phyloP scores from a whole-genome alignment of 2,888 invertebrate species.

The Lithophane ornitopus region DNA sequence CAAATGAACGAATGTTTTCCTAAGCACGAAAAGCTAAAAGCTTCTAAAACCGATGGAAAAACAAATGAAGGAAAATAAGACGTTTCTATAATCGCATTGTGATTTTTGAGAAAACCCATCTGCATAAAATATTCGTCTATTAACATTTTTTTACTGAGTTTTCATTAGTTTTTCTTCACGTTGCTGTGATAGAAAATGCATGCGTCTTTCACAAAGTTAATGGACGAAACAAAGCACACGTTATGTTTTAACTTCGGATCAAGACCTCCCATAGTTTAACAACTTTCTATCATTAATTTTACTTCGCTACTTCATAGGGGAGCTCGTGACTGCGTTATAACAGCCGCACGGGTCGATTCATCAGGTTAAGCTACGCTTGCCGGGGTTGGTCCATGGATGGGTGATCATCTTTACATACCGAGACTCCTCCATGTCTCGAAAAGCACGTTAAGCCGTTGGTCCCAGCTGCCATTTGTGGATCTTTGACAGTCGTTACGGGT shows the following conservation, averaged over 20 bases:
- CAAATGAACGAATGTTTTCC: not conserved
- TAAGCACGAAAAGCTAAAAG: constrained; percentile 18
- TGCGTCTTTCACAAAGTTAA: not conserved
- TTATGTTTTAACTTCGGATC: not conserved
- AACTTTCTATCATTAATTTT: not conserved
- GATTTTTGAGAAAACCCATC: constrained; percentile 18
- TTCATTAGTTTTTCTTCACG: not conserved
- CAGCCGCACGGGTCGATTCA: too few species aligned
- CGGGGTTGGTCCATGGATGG: too few species aligned
- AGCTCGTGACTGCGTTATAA: too few species aligned
- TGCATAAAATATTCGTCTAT: not conserved
- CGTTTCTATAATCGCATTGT: not conserved
- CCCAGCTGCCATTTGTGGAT: too few species aligned
- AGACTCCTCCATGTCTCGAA: too few species aligned
- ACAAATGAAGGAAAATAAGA: not conserved
- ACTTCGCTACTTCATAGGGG: not conserved
- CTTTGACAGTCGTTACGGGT: too few species aligned
- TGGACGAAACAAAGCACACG: not conserved
- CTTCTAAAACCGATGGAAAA: constrained; percentile 16
- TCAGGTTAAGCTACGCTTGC: too few species aligned
- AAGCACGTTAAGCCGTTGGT: too few species aligned
- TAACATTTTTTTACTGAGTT: not conserved
- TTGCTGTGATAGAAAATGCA: not conserved
- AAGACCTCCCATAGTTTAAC: not conserved
- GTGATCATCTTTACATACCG: too few species aligned